A percentile compares a stretch with the other conserved stretches of the same genome.
Conservation (phyloP, 2,113 vertebrate species). For the Perognathus longimembris region DNA sequence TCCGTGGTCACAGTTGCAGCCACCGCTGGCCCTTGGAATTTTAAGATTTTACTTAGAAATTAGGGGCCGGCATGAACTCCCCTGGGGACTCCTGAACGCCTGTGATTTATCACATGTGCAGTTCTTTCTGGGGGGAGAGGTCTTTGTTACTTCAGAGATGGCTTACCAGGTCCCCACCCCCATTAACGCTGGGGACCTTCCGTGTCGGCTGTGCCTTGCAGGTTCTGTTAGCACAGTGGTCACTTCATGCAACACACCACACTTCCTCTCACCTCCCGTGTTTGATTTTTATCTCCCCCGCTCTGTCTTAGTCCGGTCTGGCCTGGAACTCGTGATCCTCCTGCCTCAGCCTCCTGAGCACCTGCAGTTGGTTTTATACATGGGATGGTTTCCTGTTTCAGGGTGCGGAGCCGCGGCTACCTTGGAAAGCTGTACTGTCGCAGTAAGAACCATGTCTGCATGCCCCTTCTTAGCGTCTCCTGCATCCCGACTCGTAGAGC, state of each 20-base stretch:
- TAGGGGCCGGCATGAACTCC: not conserved
- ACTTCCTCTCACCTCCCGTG: too few species aligned
- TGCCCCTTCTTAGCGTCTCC: constrained; percentile 16
- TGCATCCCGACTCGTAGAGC: constrained; percentile 59
- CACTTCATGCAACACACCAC: not conserved
- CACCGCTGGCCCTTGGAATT: not conserved
- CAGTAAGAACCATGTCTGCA: constrained; percentile 58
- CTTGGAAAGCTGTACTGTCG: constrained; percentile 55
- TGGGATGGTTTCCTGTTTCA: not conserved
- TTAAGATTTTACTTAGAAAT: constrained; percentile 12
- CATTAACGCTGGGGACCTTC: too few species aligned
- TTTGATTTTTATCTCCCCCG: too few species aligned
- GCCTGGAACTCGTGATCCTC: constrained; percentile 6
- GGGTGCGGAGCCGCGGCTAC: constrained; percentile 62
- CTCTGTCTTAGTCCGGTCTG: too few species aligned
- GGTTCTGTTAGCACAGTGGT: constrained; percentile 1
- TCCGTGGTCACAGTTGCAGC: too few species aligned
- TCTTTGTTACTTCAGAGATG: too few species aligned
- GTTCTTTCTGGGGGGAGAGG: too few species aligned
- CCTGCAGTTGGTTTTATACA: constrained; percentile 60
- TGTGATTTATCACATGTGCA: too few species aligned
- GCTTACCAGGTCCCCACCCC: too few species aligned
- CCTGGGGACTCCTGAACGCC: too few species aligned
- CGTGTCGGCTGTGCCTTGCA: too few species aligned
- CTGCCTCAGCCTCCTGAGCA: constrained; percentile 68